Base-by-base conservation (phyloP, 2,888 invertebrate species). In the Pristionchus japonicus region DNA sequence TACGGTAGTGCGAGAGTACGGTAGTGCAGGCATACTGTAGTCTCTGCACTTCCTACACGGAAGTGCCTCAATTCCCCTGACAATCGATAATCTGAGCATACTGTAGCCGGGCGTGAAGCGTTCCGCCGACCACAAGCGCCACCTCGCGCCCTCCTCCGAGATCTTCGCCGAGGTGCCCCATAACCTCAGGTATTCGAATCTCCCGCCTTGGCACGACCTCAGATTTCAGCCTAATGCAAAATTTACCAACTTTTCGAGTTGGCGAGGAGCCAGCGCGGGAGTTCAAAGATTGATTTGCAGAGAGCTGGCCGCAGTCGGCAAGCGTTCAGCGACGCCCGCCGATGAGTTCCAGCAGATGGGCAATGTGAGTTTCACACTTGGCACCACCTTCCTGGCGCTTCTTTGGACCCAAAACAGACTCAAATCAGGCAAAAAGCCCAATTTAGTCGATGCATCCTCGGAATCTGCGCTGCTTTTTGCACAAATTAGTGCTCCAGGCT, bases 61-160 rank as follows among this genome's bases (percentile, higher is more conserved):
- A 37, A 77, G 77, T 40, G 3, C 31, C 43, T 34, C 34, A 77
- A 23, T 43, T 20, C 17, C 40, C 1, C 7, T 20, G 34, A 52
- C 1, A 83, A 83, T 83, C 82, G 27, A 83, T 83, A 83, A 82
- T 17, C 43, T 1, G 23, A 13, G 77, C 3, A 15, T 77, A 77
- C 43, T 83, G 64, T 47, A 85, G 85, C 85, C 61, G 85, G 85
- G 64, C 23, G 64, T 64, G 47, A 86, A 86, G 49, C 67, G 86
- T 20, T 86, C 86, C 31, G 70, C 37, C 31, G 47, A 86, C 49
- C 43, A 57, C 70, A 86, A 86, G 86, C 67, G 86, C 37, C 86
- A 86, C 49, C 20, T 86, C n/a, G 67, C 86, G 31, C 86, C 86
- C 47, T 67, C 86, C 31, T 43, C 23, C 34, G 86, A 86, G 20